Evolutionary conservation across 2,113 vertebrate species (phyloP).

Genomic region (Engraulis encrasicolus): DNA sequence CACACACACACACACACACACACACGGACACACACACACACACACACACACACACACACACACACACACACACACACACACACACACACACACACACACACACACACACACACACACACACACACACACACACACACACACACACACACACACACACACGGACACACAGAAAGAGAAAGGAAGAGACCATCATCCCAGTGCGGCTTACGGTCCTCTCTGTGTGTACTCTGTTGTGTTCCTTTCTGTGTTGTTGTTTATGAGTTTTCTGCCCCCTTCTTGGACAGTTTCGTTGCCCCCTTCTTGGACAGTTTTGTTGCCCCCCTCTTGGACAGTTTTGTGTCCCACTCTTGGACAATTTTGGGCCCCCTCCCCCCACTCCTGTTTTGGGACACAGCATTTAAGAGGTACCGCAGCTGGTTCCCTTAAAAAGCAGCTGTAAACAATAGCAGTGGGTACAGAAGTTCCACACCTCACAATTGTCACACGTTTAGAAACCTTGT

Average conservation of each 20-base stretch:
- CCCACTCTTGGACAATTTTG: too few species aligned
- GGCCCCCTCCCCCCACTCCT: background rate
- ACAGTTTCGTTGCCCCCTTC: too few species aligned
- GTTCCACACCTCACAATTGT: background rate
- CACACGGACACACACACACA: too few species aligned
- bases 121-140: too few species aligned
- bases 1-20: too few species aligned
- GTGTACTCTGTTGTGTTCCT: background rate
- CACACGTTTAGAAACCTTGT: background rate
- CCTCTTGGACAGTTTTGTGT: too few species aligned
- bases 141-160: background rate
- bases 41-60: background rate
- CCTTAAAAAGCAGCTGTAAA: background rate
- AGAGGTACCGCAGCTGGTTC: background rate
- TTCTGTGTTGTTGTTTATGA: background rate
- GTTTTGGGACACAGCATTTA: background rate
- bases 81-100: too few species aligned
- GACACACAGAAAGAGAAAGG: background rate
- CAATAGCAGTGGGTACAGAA: background rate
- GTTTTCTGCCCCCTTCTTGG: too few species aligned
- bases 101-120: too few species aligned
- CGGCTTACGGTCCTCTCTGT: background rate
- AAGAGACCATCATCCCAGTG: background rate
- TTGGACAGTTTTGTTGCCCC: too few species aligned
- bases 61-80: background rate